Evolutionary conservation across 2,113 vertebrate genomes (phyloP), one percentile per base, ranked within the genome.

Genomic region (Perca flavescens): DNA sequence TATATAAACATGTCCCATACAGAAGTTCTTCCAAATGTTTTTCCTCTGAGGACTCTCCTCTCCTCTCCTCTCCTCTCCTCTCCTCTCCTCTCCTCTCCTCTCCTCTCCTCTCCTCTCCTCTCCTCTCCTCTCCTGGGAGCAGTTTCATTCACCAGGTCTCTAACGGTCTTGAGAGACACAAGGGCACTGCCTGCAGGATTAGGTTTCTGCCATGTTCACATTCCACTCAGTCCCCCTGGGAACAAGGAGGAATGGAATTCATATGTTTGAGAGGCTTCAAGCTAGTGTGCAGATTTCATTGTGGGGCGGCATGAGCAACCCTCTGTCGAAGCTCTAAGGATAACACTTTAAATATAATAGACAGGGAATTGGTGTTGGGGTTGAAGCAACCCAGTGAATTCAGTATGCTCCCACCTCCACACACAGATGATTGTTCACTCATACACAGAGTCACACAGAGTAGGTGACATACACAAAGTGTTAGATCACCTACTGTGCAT

Each of bases 171-270:
- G 77, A 89, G 83, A 90, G 88, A 90, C 86, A 88, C 83, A 80
- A 84, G 88, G 90, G 85, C 88, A 86, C 62, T 73, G 92, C 88
- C 87, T 89, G 85, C 87, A 88, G 93, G 91, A 94, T 94, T 89
- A 93, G 87, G 89, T 94, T 94, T 90, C 92, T 92, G 81, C 81
- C 87, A 74, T 90, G 92, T 94, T 91, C 93, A 91, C 90, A 91
- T 92, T 91, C 87, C 90, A 76, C 89, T 74, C 77, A 5, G 74
- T 58, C 68, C 84, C 82, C 79, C 40, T 1, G 91, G 83, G 90
- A 89, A 61, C 56, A 43, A 77, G 83, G 83, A 89, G 85, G 85
- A 92, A 89, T 93, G 89, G 86, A 90, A 92, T 90, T 92, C 83
- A 88, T 85, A 89, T 89, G 93, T 93, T 89, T 83, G 79, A 83